Evolutionary conservation across 2,888 invertebrate species (phyloP), one percentile per base, ranked within the genome.

Genomic region (Mylabris sibirica): DNA sequence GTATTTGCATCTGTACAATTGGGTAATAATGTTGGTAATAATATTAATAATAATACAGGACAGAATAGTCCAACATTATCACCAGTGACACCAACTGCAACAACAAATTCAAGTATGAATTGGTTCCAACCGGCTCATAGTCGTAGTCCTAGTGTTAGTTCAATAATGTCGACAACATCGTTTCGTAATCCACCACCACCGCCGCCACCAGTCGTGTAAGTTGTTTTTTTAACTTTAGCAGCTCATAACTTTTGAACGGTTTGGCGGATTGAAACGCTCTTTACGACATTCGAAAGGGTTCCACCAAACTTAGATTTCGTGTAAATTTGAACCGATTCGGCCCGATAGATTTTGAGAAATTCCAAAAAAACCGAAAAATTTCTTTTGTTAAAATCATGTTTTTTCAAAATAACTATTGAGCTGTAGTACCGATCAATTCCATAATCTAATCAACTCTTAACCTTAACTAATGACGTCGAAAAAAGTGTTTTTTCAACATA

Each of bases 1-100:
- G 86, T 87, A 8, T 88, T 87, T 73, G 87, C 87, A 11, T 84
- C 85, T 64, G 86, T 87, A 68, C 77, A 85, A 34, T 64, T 61
- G 74, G 76, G 76, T 76, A 49, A 44, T 38, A 38, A 8, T 38
- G 8, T 12, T 38, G 6, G 20, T 49, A 49, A 26, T 30, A 59
- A 34, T 30, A 30, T 24, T 26, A 62, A 14, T 66, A 73, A 44
- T 63, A 77, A 74, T 72, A 84, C 78, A 65, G 82, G 80, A 63
- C 85, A 81, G 69, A 84, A 82, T 74, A 84, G 84, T 70, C 85
- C 84, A 0, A 83, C 84, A 4, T 74, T 82, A 61, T 81, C 84
- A 67, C 84, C 85, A 3, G 82, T 82, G 1, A 84, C 84, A 3
- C 84, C 85, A 2, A 83, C 84, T 12, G 78, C 78, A 3, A 69